Base-by-base conservation (phyloP, 2,113 vertebrate species). In the Urocolius indicus region DNA sequence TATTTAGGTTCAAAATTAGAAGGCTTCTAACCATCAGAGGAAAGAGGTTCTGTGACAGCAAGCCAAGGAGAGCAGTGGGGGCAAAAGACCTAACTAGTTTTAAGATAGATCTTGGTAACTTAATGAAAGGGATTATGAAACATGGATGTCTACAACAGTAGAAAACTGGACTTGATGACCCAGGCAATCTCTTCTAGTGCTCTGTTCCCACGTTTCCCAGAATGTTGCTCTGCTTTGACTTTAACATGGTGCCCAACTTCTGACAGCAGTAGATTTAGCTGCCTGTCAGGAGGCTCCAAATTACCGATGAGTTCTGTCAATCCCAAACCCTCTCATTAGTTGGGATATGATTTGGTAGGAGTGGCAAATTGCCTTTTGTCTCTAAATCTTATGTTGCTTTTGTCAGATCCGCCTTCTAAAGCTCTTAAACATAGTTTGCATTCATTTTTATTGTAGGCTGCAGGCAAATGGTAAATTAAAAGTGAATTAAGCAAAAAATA, bases 1-100 rank as follows among this genome's bases (percentile, higher is more conserved):
- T 96, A 97, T 97, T 97, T 97, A 97, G 95, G 62, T 23, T 94
- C 89, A 91, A 96, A 97, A 97, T 97, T 97, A 97, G 89, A 96
- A 92, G 95, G 87, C 84, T 92, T 83, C 87, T 95, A 95, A 97
- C 96, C 96, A 97, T 93, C 91, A 93, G 93, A 96, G 89, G 86
- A 95, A 92, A 65, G 89, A 95, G 34, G 21, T 72, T 93, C 91
- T 89, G 77, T 72, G 87, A 93, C 93, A 95, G 94, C 24, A 45
- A 68, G 94, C 94, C 96, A 97, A 96, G 58, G n/a, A 29, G 32
- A 93, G 84, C 5, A 19, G 96, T 94, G 76, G 94, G 88, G 22
- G n/a, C 89, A 93, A 85, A 81, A 2, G 4, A 20, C 43, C 77
- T 93, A 89, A 82, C 91, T 89, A 66, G 62, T 89, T 96, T 94